Percentiles rank a stretch among this genome's conserved stretches.
Conservation (phyloP, 2,888 invertebrate genomes). For the Nudaria mundana region DNA sequence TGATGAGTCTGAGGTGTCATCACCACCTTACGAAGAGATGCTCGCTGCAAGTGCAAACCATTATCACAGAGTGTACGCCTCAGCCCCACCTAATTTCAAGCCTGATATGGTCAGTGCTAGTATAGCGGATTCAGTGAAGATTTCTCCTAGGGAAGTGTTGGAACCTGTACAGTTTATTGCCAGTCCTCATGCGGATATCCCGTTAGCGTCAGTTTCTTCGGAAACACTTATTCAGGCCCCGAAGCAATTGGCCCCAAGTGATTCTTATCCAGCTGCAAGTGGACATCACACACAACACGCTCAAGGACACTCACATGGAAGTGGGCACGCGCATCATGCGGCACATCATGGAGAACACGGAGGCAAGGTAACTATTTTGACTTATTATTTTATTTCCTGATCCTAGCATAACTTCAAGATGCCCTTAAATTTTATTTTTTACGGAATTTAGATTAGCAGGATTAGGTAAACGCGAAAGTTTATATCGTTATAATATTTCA, state of each 20-base stretch:
- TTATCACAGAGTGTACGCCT: slow-evolving; percentile 59
- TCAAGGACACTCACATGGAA: slow-evolving; percentile 66
- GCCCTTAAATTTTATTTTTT: too few species aligned
- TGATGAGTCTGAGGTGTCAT: slow-evolving; percentile 45
- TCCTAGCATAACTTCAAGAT: too few species aligned
- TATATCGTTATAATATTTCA: too few species aligned
- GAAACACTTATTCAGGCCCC: slow-evolving; percentile 36
- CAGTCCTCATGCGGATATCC: slow-evolving; percentile 29
- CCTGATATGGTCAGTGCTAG: slow-evolving; percentile 44
- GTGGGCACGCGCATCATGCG: slow-evolving; percentile 77
- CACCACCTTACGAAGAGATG: slow-evolving; percentile 69
- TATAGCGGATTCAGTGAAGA: slow-evolving; percentile 16
- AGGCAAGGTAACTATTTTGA: slow-evolving; percentile 64
- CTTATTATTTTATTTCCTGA: too few species aligned
- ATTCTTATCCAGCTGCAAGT: slow-evolving; percentile 43
- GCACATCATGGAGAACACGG: slow-evolving; percentile 78
- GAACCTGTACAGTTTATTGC: slow-evolving; percentile 35
- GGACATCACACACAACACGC: slow-evolving; percentile 54
- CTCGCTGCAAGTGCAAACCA: slow-evolving; percentile 71
- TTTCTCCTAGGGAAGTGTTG: slow-evolving; percentile 21
- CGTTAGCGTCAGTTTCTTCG: slow-evolving; percentile 34
- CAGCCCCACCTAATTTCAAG: slow-evolving; percentile 43
- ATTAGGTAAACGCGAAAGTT: too few species aligned
- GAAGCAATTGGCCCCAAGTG: slow-evolving; percentile 40
- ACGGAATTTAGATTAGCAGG: too few species aligned